Percentiles rank a stretch among this genome's conserved stretches.
Conservation (phyloP, 1,140 invertebrate species). For the Hydropsyche tenuis region DNA sequence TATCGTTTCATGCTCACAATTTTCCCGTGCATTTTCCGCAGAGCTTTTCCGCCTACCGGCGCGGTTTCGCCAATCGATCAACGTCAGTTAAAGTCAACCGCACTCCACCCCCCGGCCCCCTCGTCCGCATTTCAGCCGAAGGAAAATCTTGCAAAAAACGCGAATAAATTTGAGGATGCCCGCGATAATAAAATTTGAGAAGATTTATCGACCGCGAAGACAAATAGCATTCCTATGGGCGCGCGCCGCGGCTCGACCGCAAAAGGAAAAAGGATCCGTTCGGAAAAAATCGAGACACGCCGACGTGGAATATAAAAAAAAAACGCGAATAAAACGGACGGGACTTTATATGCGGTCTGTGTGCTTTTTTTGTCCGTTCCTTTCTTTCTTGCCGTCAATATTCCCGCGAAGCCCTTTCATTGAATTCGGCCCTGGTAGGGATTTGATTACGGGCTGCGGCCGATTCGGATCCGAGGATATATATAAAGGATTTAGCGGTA, state of each 20-base stretch:
- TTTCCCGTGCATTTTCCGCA: slow-evolving; percentile 10
- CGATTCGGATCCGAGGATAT: too few relatives aligned
- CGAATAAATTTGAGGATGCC: slow-evolving; percentile 40
- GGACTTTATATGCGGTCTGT: neutral
- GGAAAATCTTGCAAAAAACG: slow-evolving; percentile 30
- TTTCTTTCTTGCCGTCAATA: slow-evolving; percentile 13
- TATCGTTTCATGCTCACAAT: neutral
- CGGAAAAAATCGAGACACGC: neutral
- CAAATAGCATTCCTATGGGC: slow-evolving; percentile 38
- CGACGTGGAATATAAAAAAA: too few relatives aligned
- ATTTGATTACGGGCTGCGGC: slow-evolving; percentile 15
- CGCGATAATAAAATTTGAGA: slow-evolving; percentile 40
- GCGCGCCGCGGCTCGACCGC: neutral
- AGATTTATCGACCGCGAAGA: slow-evolving; percentile 40
- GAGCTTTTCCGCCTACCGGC: neutral
- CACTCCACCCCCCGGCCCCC: neutral
- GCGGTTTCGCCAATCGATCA: slow-evolving; percentile 17
- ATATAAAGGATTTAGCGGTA: neutral
- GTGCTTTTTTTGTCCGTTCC: neutral
- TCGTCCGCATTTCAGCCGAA: neutral
- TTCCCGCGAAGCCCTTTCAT: slow-evolving; percentile 19
- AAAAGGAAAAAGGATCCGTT: too few relatives aligned
- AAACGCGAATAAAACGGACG: neutral
- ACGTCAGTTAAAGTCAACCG: slow-evolving; percentile 36
- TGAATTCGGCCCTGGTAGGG: slow-evolving; percentile 10